phyloP scores from a whole-genome alignment of 1,140 invertebrate genomes.

The Aphaenogaster ashmeadi region DNA sequence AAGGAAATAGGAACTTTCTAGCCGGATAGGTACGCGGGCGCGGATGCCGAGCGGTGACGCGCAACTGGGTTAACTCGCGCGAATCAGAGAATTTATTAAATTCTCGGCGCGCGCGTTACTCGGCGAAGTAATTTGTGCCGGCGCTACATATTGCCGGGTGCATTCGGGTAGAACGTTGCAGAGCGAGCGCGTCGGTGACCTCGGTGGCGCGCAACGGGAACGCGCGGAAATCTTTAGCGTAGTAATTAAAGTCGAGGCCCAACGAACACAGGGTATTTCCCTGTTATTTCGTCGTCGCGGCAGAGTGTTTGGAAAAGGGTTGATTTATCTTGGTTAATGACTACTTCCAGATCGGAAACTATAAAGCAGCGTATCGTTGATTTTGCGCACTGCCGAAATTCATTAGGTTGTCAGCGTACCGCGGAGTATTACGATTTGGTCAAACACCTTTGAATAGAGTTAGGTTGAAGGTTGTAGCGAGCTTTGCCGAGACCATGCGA shows the following conservation, averaged over 20 bases:
- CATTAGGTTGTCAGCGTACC: neutral
- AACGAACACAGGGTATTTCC: constrained; percentile 13
- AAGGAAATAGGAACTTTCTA: constrained; percentile 43
- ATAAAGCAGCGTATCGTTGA: neutral
- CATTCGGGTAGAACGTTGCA: constrained; percentile 28
- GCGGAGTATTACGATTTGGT: neutral
- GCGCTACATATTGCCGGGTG: constrained; percentile 48
- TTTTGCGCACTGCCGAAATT: neutral
- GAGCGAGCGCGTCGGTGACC: neutral
- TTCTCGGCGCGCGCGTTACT: constrained; percentile 54
- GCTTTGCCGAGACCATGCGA: too few species aligned
- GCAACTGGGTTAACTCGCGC: constrained; percentile 32
- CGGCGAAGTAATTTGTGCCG: constrained; percentile 59
- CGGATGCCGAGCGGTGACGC: constrained; percentile 27
- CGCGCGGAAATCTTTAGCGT: constrained; percentile 46
- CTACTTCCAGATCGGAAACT: constrained; percentile 16
- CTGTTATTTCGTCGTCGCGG: constrained; percentile 5
- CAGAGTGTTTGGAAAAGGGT: neutral
- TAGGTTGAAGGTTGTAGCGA: neutral
- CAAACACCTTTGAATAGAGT: neutral
- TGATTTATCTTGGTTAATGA: constrained; percentile 9
- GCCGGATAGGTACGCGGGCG: neutral
- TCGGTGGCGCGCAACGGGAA: neutral
- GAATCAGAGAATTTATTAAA: constrained; percentile 62
- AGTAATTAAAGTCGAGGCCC: constrained; percentile 42